Evolutionary conservation across 2,113 vertebrate genomes (phyloP).

Genomic region (Bucco capensis): DNA sequence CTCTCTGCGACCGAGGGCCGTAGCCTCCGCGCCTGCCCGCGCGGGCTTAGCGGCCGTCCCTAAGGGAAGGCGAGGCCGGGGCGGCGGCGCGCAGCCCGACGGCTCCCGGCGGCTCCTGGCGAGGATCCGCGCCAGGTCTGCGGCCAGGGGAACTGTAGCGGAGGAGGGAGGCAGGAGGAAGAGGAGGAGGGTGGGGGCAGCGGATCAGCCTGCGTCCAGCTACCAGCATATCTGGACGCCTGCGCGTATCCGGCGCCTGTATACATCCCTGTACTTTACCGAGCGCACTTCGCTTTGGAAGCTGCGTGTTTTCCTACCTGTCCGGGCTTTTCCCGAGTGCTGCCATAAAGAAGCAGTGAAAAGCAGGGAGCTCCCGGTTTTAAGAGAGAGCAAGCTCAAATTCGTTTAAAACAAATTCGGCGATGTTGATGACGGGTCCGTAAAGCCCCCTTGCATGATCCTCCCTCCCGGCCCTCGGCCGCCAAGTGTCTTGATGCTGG

Average conservation of each 20-base stretch:
- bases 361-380: not conserved
- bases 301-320: not conserved
- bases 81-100: not conserved
- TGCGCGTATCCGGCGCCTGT: not conserved
- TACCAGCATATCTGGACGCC: not conserved
- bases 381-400: not conserved
- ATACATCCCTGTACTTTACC: not conserved
- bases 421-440: not conserved
- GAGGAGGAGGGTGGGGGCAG: not conserved
- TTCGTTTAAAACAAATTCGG: constrained; percentile 35
- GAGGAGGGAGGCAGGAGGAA: not conserved
- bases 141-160: not conserved
- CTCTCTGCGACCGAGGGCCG: not conserved
- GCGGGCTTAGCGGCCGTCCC: not conserved
- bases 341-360: not conserved
- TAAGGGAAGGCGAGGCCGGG: not conserved
- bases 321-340: not conserved
- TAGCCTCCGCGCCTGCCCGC: not conserved
- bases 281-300: not conserved
- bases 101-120: not conserved
- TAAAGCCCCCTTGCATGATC: not conserved
- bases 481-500: not conserved
- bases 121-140: not conserved
- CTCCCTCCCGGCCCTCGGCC: not conserved
- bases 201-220: not conserved